Evolutionary conservation across 2,888 invertebrate genomes (phyloP), one percentile per base, ranked within the genome.

Genomic region (Amphipyra berbera): DNA sequence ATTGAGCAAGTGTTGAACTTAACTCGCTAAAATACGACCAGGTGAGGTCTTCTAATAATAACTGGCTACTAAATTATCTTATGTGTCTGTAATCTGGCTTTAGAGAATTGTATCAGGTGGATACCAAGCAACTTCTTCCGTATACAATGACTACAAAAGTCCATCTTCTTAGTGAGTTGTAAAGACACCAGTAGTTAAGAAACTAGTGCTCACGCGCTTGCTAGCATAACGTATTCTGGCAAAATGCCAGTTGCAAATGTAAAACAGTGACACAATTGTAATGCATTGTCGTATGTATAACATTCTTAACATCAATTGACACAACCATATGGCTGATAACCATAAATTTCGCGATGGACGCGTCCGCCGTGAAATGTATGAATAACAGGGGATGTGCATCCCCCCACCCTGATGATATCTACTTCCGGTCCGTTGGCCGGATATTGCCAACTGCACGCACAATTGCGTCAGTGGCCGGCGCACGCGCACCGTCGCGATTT

Each of bases 361-460:
- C 63, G 75, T 75, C 60, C 64, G 69, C 68, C 70, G 66, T 75
- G 68, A 67, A 80, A 68, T 73, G 54, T 61, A 55, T 69, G 67
- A 58, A 68, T 66, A 73, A 70, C 45, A 73, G 53, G 78, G 80
- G 78, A 79, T 78, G 78, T 74, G 41, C 72, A 72, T 63, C 73
- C 74, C 78, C 80, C 66, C 66, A 65, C 59, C 79, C 65, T 70
- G 78, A 79, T 83, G 70, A 57, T 82, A 79, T 79, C 78, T 73
- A 50, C 59, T 79, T 80, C 82, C 84, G 80, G 71, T 71, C 64
- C 64, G 74, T 69, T 64, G 57, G 68, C 76, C 79, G 83, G 84
- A 85, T 84, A 82, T 83, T 83, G 82, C 82, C 73, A 70, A 80
- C 73, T 80, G 75, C 64, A 73, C 81, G 81, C 63, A 60, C 78